phyloP scores from a whole-genome alignment of 2,888 invertebrate species.

The Thelaira solivaga region DNA sequence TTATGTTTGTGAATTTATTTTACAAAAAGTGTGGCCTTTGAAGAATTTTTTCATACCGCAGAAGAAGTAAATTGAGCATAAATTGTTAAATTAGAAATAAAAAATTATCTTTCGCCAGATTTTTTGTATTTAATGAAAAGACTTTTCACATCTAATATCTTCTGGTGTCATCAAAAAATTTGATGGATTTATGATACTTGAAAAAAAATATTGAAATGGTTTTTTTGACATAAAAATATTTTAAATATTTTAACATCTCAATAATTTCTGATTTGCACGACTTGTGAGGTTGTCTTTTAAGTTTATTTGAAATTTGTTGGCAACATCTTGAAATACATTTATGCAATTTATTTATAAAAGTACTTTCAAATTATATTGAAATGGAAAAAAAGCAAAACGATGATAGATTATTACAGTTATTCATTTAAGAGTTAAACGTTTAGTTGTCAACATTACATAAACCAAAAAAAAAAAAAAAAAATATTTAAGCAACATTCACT shows the following conservation, averaged over 20 bases:
- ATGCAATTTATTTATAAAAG: neutral
- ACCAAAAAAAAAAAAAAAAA: neutral
- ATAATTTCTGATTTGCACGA: neutral
- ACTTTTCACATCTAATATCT: too few species aligned
- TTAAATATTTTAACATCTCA: neutral
- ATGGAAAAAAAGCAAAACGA: neutral
- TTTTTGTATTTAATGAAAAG: too few species aligned
- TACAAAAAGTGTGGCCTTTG: too few species aligned
- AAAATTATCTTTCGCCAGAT: too few species aligned
- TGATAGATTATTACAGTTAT: neutral
- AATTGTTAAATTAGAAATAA: too few species aligned
- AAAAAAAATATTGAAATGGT: too few species aligned
- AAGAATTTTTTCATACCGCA: too few species aligned
- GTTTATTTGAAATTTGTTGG: neutral
- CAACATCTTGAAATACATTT: neutral
- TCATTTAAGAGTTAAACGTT: neutral
- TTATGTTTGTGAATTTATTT: too few species aligned
- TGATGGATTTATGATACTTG: too few species aligned
- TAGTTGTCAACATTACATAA: neutral
- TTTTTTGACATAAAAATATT: neutral
- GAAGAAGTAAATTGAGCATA: too few species aligned
- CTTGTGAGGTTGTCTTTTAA: neutral
- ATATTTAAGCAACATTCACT: neutral
- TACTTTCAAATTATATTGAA: constrained; percentile 6
- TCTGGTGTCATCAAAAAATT: too few species aligned